Evolutionary conservation across 2,113 vertebrate genomes (phyloP).

Genomic region (Malaclemys terrapin): DNA sequence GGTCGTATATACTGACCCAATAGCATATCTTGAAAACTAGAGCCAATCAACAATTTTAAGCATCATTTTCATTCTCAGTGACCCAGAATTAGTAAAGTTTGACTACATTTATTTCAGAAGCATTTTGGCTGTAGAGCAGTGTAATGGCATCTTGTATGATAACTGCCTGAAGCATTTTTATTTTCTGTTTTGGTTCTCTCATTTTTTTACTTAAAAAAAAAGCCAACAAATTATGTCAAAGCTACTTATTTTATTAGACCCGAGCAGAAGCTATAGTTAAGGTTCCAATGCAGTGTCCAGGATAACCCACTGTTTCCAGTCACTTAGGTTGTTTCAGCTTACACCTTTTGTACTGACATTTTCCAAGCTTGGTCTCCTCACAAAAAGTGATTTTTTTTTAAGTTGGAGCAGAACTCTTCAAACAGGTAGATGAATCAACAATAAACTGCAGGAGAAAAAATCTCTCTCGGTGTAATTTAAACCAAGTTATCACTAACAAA

Average conservation of each 20-base stretch:
- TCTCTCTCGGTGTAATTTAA: background rate
- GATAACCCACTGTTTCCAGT: background rate
- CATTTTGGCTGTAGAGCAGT: no score
- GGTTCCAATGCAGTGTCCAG: background rate
- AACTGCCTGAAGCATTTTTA: background rate
- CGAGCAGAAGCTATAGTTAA: background rate
- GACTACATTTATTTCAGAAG: no score
- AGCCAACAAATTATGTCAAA: background rate
- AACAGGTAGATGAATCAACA: background rate
- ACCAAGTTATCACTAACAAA: background rate
- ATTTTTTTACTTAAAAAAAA: background rate
- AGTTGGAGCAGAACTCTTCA: background rate
- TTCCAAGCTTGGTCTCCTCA: background rate
- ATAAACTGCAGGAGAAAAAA: background rate
- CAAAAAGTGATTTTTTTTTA: background rate
- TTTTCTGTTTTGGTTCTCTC: background rate
- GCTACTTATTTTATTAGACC: background rate
- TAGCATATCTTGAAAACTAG: no score
- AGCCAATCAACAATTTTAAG: no score
- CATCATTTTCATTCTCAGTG: no score
- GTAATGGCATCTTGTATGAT: background rate
- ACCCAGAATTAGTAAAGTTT: no score
- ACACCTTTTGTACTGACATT: background rate
- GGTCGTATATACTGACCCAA: no score
- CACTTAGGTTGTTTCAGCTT: background rate